Percentiles rank a stretch among this genome's conserved stretches.
These are phyloP conservation scores for Calephelis virginiensis DNA, from an alignment of 1,140 invertebrate genomes.

Conservation along the genomic window DNA sequence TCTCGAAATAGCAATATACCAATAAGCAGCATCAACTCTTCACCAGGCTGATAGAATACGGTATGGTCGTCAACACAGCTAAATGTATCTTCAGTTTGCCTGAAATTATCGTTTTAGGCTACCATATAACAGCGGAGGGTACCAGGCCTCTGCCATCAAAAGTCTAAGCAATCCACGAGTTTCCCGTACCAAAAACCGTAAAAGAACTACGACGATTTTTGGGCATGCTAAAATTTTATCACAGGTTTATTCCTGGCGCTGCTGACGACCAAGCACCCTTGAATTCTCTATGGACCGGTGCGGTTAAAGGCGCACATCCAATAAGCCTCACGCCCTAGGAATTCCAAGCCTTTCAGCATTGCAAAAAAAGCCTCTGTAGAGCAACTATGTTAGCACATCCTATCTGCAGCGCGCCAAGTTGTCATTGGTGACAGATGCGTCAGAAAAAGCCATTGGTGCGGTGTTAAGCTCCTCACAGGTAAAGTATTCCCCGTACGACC, in stretches of 20 bases:
- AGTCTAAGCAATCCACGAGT: conserved; percentile 38
- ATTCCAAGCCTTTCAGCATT: conserved; percentile 24
- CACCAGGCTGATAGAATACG: conserved; percentile 35
- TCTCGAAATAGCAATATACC: conserved; percentile 33
- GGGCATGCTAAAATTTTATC: conserved; percentile 66
- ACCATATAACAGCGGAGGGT: conserved; percentile 33
- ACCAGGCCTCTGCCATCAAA: conserved; percentile 36
- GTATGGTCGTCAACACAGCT: conserved; percentile 38
- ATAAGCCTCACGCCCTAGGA: conserved; percentile 15
- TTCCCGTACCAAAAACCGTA: conserved; percentile 46
- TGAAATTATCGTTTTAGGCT: conserved; percentile 46
- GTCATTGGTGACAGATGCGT: conserved; percentile 58
- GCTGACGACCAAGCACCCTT: conserved; percentile 31
- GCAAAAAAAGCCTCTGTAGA: conserved; percentile 23
- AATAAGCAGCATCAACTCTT: conserved; percentile 42
- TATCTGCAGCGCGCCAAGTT: conserved; percentile 36
- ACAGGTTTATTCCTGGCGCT: conserved; percentile 40
- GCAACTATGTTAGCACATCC: conserved; percentile 37
- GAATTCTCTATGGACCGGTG: conserved; percentile 25
- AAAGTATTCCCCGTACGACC: conserved; percentile 46
- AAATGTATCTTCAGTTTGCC: conserved; percentile 46
- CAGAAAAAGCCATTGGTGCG: conserved; percentile 43
- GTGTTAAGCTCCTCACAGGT: conserved; percentile 33
- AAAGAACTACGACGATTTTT: conserved; percentile 58
- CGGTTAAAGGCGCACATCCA: conserved; percentile 24